These are phyloP conservation scores for Cinara cedri DNA, from an alignment of 2,888 invertebrate species.

Conservation along the genomic window DNA sequence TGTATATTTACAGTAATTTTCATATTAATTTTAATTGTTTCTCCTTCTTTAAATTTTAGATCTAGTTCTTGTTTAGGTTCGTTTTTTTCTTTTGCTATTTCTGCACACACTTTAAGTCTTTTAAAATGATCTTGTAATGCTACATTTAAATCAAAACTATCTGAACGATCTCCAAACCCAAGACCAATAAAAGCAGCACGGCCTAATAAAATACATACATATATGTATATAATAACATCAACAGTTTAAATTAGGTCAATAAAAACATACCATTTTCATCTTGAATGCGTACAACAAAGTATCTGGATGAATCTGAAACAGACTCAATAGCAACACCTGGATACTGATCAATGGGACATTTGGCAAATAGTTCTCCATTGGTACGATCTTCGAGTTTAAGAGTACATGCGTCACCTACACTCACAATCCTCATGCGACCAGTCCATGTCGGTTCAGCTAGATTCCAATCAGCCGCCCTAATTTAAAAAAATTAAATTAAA, in stretches of 20 bases:
- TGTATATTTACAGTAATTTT: constrained; percentile 82
- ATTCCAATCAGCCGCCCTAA: constrained; percentile 99
- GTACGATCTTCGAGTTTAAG: constrained; percentile 96
- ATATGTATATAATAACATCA: background rate
- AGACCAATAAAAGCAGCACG: constrained; percentile 93
- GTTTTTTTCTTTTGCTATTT: constrained; percentile 75
- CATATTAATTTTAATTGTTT: constrained; percentile 99
- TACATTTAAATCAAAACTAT: constrained; percentile 98
- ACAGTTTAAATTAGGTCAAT: background rate
- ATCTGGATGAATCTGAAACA: constrained; percentile 96
- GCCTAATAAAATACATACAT: constrained; percentile 65
- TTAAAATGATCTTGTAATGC: constrained; percentile 98
- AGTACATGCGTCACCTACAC: constrained; percentile 83
- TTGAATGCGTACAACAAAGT: constrained; percentile 94
- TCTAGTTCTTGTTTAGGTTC: constrained; percentile 83
- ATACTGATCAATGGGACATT: constrained; percentile 94
- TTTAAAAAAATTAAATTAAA: constrained; percentile 60
- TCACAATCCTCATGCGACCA: constrained; percentile 90
- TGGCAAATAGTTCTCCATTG: constrained; percentile 91
- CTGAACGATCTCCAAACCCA: constrained; percentile 96
- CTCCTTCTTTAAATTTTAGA: constrained; percentile 97
- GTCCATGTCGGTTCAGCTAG: constrained; percentile 98
- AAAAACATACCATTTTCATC: constrained; percentile 80
- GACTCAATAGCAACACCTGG: constrained; percentile 94
- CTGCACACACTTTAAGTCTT: constrained; percentile 82